phyloP scores from a whole-genome alignment of 2,888 invertebrate genomes.

The Brachylomia viminalis region DNA sequence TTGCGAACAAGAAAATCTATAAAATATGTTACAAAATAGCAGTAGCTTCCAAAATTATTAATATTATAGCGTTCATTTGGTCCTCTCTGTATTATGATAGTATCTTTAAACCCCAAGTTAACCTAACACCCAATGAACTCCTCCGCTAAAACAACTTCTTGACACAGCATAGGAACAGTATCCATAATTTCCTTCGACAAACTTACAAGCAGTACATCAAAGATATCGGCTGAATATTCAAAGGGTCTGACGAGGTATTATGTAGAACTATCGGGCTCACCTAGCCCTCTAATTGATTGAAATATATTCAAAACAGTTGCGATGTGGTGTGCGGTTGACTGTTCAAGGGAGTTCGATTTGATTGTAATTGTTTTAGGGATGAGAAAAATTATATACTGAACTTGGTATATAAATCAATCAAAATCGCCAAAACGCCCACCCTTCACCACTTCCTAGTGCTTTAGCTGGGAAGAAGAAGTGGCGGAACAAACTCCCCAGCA shows the following conservation, averaged over 20 bases:
- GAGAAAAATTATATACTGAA: background rate
- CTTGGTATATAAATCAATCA: no score
- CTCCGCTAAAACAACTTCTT: conserved; percentile 21
- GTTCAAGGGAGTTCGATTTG: conserved; percentile 65
- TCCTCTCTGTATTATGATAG: background rate
- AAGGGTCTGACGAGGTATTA: conserved; percentile 81
- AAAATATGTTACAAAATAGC: no score
- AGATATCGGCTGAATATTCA: conserved; percentile 87
- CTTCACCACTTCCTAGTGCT: no score
- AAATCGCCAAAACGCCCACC: no score
- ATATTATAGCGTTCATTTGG: background rate
- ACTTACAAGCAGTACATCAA: conserved; percentile 77
- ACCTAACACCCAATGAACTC: conserved; percentile 6
- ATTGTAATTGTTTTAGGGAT: conserved; percentile 28
- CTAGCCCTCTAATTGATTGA: conserved; percentile 85
- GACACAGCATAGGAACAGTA: conserved; percentile 26
- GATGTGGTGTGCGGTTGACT: conserved; percentile 69
- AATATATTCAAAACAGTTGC: conserved; percentile 85
- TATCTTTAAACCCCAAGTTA: conserved; percentile 6
- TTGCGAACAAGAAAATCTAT: background rate
- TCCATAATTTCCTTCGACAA: conserved; percentile 55
- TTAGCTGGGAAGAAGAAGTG: no score
- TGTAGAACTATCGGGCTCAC: conserved; percentile 78
- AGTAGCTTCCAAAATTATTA: background rate
- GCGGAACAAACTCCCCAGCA: no score